Evolutionary conservation across 2,797 vertebrate species (phyloP).

Genomic region (Danio kyathit): DNA sequence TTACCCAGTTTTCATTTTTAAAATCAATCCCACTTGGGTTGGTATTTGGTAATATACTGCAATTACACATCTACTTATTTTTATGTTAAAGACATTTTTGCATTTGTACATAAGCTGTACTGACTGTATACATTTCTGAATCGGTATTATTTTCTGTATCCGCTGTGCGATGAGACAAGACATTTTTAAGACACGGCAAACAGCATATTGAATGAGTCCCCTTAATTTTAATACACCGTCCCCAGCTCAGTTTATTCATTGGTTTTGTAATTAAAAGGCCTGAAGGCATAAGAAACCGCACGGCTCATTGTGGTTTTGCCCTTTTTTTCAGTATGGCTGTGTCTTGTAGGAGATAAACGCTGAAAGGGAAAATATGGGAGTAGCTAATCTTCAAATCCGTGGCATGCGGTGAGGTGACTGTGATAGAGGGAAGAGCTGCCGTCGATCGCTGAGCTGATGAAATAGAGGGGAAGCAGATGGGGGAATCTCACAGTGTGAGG

Average conservation of each 20-base stretch:
- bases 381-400: constrained; percentile 56
- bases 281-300: not conserved
- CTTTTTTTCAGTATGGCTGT: constrained; percentile 23
- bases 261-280: constrained; percentile 40
- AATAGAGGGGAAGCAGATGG: constrained; percentile 72
- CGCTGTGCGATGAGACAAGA: not conserved
- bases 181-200: not conserved
- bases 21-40: too few relatives aligned
- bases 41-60: too few relatives aligned
- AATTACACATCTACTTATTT: too few relatives aligned
- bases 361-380: constrained; percentile 46
- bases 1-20: too few relatives aligned
- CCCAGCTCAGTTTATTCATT: constrained; percentile 7
- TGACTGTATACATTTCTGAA: too few relatives aligned
- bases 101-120: too few relatives aligned
- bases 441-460: constrained; percentile 73
- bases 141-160: not conserved
- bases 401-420: constrained; percentile 46
- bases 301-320: constrained; percentile 26
- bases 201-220: not conserved
- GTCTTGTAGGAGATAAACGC: constrained; percentile 30
- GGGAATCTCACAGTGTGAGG: constrained; percentile 72
- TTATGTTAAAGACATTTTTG: too few relatives aligned
- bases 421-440: constrained; percentile 65
- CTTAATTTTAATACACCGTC: not conserved